Percentiles rank a stretch among this genome's conserved stretches.
Evolutionary conservation across 2,113 vertebrate species (phyloP).

Genomic region (Symphodus melops): DNA sequence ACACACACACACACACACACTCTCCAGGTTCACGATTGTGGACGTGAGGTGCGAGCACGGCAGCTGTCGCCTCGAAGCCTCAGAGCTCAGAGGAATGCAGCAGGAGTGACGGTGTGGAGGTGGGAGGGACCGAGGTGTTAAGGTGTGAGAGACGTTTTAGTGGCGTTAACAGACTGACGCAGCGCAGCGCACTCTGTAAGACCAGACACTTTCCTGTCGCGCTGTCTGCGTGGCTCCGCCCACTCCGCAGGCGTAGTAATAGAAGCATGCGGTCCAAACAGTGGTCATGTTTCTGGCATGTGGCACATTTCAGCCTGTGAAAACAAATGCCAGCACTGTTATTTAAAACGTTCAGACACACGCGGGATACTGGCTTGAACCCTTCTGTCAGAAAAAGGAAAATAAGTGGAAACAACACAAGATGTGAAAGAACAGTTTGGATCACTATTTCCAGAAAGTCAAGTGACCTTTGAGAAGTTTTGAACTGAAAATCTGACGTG

Average conservation of each 20-base stretch:
- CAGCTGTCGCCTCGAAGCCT: constrained; percentile 48
- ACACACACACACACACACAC: constrained; percentile 20
- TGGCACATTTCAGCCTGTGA: background rate
- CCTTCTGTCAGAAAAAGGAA: background rate
- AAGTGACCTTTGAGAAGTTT: background rate
- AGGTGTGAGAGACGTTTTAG: constrained; percentile 42
- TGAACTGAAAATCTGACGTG: background rate
- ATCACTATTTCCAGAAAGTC: background rate
- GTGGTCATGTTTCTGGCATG: background rate
- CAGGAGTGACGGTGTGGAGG: constrained; percentile 30
- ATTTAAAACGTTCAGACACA: background rate
- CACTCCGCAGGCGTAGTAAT: background rate
- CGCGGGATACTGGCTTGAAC: background rate
- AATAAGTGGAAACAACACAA: background rate
- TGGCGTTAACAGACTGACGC: constrained; percentile 41
- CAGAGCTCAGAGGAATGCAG: constrained; percentile 45
- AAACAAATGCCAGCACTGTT: background rate
- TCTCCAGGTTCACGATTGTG: constrained; percentile 58
- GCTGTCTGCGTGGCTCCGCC: background rate
- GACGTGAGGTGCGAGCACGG: constrained; percentile 40
- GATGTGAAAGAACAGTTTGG: background rate
- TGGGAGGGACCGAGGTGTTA: constrained; percentile 40
- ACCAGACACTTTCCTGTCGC: constrained; percentile 12
- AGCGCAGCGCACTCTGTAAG: constrained; percentile 8
- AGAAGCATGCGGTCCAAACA: constrained; percentile 5